Conservation (phyloP, 2,113 vertebrate genomes). For the Vanacampus margaritifer region DNA sequence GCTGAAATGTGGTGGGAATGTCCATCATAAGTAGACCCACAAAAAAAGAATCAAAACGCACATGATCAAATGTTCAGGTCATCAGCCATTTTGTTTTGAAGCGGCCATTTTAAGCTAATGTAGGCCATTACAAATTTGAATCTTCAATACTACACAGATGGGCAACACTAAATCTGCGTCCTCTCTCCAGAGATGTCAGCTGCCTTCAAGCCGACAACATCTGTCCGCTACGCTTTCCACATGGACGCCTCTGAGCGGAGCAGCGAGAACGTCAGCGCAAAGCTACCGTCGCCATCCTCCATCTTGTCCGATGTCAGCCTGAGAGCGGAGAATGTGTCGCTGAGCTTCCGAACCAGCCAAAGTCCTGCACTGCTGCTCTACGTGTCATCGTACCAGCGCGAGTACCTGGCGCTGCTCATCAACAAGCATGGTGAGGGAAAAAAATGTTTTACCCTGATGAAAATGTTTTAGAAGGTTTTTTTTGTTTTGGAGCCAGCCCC, state of each 20-base stretch:
- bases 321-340: constrained; percentile 74
- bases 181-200: constrained; percentile 84
- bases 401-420: constrained; percentile 82
- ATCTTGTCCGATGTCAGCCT: constrained; percentile 81
- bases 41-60: not conserved
- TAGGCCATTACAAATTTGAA: not conserved
- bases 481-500: too few relatives aligned
- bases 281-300: constrained; percentile 69
- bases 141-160: too few relatives aligned
- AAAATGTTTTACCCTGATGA: not conserved
- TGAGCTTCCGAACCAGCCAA: constrained; percentile 83
- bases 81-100: not conserved
- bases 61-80: too few relatives aligned
- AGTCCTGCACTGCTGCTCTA: constrained; percentile 82
- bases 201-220: constrained; percentile 79
- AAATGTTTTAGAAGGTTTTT: too few relatives aligned
- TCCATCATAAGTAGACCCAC: not conserved
- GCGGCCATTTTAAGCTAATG: not conserved
- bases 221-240: constrained; percentile 80
- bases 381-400: constrained; percentile 80
- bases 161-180: not conserved
- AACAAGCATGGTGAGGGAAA: constrained; percentile 81
- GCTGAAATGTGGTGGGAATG: not conserved
- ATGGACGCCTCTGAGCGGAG: constrained; percentile 80
- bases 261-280: constrained; percentile 78